Conservation (phyloP, 2,797 vertebrate genomes). For the Aselliscus stoliczkanus region DNA sequence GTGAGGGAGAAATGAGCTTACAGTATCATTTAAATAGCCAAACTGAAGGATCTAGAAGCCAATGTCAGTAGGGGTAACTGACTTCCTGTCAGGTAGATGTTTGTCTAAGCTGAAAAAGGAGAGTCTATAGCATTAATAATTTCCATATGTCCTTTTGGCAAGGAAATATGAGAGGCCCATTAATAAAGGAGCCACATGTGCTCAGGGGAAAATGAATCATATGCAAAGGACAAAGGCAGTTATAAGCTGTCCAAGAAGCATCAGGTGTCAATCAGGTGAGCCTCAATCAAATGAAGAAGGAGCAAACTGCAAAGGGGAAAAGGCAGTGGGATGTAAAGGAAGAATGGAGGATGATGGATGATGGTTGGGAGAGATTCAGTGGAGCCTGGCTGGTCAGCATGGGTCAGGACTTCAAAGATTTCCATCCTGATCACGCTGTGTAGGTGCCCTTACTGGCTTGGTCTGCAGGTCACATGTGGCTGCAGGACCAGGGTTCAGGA, state of each 20-base stretch:
- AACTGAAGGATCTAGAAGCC: neutral
- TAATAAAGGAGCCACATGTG: neutral
- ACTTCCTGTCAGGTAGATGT: neutral
- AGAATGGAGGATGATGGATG: no score
- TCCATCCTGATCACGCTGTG: fast-evolving
- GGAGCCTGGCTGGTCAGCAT: neutral
- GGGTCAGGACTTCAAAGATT: neutral
- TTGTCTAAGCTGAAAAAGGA: neutral
- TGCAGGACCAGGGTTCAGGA: neutral
- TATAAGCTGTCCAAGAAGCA: neutral
- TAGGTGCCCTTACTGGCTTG: neutral
- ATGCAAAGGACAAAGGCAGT: neutral
- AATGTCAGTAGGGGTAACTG: no score
- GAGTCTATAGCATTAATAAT: neutral
- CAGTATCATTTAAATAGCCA: neutral
- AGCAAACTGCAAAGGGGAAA: neutral
- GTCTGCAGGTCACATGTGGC: neutral
- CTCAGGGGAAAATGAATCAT: neutral
- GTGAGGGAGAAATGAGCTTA: neutral
- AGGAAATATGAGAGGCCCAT: neutral
- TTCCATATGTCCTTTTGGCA: neutral
- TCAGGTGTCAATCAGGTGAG: neutral
- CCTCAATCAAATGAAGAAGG: neutral
- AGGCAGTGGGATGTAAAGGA: neutral
- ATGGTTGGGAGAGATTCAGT: fast-evolving